Conservation (phyloP, 2,888 invertebrate species). For the Caenorhabditis sp. region DNA sequence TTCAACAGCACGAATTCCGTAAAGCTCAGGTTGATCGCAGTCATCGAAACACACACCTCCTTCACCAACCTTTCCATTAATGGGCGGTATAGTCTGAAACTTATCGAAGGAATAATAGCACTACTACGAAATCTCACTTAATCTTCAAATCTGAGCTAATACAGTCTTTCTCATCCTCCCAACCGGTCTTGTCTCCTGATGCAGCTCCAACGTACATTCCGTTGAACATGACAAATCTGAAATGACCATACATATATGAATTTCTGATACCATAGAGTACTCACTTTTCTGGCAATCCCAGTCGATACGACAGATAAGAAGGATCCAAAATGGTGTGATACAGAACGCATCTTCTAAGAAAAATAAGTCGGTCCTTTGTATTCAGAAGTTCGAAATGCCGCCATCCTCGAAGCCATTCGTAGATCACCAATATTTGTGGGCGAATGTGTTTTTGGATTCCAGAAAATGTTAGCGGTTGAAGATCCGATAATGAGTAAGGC, state of each 20-base stretch:
- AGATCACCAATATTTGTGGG: slow-evolving; percentile 73
- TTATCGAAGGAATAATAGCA: no score
- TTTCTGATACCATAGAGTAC: not conserved
- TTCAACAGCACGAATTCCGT: slow-evolving; percentile 73
- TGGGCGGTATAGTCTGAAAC: slow-evolving; percentile 75
- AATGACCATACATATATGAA: not conserved
- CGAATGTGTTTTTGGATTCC: slow-evolving; percentile 72
- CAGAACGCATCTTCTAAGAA: slow-evolving; percentile 72
- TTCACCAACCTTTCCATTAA: slow-evolving; percentile 71
- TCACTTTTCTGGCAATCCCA: slow-evolving; percentile 72
- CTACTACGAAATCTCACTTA: no score
- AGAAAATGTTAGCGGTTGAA: slow-evolving; percentile 71
- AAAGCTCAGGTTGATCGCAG: slow-evolving; percentile 66
- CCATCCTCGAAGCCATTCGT: slow-evolving; percentile 76
- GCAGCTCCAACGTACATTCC: slow-evolving; percentile 71
- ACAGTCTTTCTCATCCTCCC: slow-evolving; percentile 72
- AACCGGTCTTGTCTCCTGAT: slow-evolving; percentile 69
- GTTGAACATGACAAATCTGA: slow-evolving; percentile 77
- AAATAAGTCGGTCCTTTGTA: slow-evolving; percentile 65
- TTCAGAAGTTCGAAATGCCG: slow-evolving; percentile 68
- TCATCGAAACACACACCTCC: slow-evolving; percentile 72
- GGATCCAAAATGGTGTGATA: slow-evolving; percentile 76
- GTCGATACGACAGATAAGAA: slow-evolving; percentile 68
- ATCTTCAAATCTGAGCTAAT: slow-evolving; percentile 72
- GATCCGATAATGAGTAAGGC: slow-evolving; percentile 70